Evolutionary conservation across 35 echinoderm and acorn worm species (phyloP).

Genomic region (Holothuria glaberrima): DNA sequence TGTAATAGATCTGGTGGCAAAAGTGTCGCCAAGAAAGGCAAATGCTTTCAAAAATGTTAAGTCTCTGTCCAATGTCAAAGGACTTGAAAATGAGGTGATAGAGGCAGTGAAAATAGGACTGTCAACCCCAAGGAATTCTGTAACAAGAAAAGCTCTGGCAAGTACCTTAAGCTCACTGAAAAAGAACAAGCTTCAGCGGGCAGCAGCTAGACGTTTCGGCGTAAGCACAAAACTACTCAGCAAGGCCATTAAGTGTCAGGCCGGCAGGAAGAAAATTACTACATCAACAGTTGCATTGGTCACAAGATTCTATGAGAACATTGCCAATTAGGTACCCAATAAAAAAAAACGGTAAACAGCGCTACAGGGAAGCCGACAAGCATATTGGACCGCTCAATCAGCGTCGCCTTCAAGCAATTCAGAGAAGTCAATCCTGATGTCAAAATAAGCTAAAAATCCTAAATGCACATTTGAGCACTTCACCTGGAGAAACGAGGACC

Average conservation of each 20-base stretch:
- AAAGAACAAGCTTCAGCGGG: not conserved
- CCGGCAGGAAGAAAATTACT: slow-evolving; percentile 2
- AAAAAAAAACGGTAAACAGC: not conserved
- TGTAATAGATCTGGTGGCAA: not conserved
- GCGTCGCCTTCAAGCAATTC: not conserved
- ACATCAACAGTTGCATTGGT: not conserved
- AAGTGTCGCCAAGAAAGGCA: not conserved
- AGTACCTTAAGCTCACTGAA: not conserved
- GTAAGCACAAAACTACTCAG: slow-evolving; percentile 33
- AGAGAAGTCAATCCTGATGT: not conserved
- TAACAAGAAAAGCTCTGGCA: not conserved
- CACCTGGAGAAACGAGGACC: no score
- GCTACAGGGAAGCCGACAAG: not conserved
- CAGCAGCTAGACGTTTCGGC: not conserved
- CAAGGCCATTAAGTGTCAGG: not conserved
- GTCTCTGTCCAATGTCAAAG: not conserved
- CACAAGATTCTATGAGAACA: not conserved
- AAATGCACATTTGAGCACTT: no score
- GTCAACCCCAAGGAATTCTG: not conserved
- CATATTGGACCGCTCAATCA: not conserved
- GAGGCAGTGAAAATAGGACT: not conserved
- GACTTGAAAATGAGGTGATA: not conserved
- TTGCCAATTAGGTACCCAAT: not conserved
- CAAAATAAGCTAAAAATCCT: slow-evolving; percentile 5
- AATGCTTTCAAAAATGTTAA: not conserved